These are phyloP conservation scores for Drosophila azteca DNA, from an alignment of 1,140 invertebrate genomes.

Conservation along the genomic window DNA sequence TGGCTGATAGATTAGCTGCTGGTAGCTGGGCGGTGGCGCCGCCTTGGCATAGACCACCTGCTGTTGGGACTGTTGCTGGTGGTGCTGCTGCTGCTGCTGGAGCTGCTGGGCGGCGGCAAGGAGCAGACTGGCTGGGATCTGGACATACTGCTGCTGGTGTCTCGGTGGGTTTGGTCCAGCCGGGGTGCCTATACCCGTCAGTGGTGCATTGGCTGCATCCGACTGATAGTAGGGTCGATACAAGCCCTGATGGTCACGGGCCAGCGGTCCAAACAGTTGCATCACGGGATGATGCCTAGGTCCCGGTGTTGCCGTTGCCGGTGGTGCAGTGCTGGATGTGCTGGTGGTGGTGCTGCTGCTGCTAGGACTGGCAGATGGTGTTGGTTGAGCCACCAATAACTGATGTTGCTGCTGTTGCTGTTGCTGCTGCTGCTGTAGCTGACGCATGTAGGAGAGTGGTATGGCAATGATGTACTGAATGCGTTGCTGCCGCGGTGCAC, in stretches of 20 bases:
- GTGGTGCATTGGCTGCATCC: constrained; percentile 42
- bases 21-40: constrained; percentile 28
- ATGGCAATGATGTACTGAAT: constrained; percentile 80
- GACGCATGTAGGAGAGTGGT: constrained; percentile 73
- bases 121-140: constrained; percentile 66
- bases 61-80: constrained; percentile 49
- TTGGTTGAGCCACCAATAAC: not conserved
- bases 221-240: constrained; percentile 66
- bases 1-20: constrained; percentile 57
- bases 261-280: constrained; percentile 67
- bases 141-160: constrained; percentile 61
- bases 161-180: constrained; percentile 26
- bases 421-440: constrained; percentile 69
- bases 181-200: not conserved
- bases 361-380: constrained; percentile 1
- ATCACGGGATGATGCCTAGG: constrained; percentile 17
- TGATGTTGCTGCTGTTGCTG: constrained; percentile 36
- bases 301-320: constrained; percentile 12
- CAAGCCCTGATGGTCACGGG: constrained; percentile 65
- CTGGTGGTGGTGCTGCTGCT: constrained; percentile 19
- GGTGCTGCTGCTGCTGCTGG: constrained; percentile 63
- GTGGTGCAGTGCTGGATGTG: constrained; percentile 19
- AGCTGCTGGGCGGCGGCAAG: constrained; percentile 66
- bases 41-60: constrained; percentile 42
- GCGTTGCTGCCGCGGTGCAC: constrained; percentile 27